phyloP scores from a whole-genome alignment of 2,797 vertebrate species.

The Neopelma chrysocephalum region DNA sequence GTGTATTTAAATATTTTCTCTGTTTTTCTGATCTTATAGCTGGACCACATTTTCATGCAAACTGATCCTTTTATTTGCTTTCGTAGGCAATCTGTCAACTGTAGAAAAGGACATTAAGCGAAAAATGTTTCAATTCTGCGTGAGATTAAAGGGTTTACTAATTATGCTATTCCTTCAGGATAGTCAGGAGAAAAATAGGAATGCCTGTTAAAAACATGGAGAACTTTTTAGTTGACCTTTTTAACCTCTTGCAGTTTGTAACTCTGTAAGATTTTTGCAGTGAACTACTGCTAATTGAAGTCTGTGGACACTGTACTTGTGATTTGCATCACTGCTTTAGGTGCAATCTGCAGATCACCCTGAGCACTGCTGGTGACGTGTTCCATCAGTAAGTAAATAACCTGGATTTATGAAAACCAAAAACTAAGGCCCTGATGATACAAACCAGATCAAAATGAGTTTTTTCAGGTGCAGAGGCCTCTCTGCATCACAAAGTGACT shows the following conservation, averaged over 20 bases:
- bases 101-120: background rate
- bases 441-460: accelerated
- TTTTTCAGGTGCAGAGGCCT: background rate
- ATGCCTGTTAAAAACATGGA: background rate
- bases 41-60: background rate
- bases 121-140: background rate
- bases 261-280: background rate
- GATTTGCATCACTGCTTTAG: background rate
- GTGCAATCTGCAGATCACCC: background rate
- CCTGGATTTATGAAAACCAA: background rate
- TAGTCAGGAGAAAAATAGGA: background rate
- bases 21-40: background rate
- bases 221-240: background rate
- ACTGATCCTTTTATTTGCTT: background rate
- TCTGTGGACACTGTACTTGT: background rate
- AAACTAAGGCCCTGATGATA: background rate
- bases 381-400: background rate
- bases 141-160: background rate
- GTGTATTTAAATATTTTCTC: background rate
- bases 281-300: background rate
- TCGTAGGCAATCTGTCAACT: background rate
- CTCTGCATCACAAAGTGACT: background rate
- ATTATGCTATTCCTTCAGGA: background rate
- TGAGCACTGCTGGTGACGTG: background rate
- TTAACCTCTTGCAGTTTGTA: background rate